Evolutionary conservation across 2,113 vertebrate genomes (phyloP).

Genomic region (Excalfactoria chinensis): DNA sequence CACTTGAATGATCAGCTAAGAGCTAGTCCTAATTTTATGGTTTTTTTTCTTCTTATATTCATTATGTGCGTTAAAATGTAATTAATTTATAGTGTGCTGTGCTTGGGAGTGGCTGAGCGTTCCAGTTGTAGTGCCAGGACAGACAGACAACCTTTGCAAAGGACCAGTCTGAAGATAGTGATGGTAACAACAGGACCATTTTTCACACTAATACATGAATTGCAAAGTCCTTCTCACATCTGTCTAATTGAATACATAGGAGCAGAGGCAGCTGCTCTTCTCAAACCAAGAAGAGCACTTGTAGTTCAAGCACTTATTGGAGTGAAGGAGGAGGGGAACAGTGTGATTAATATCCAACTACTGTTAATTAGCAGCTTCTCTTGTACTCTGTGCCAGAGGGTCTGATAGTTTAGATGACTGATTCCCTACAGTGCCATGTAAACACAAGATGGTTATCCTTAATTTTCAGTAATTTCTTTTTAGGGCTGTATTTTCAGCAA

Average conservation of each 20-base stretch:
- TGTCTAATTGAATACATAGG: background rate
- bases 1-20: rapidly evolving
- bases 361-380: conserved; percentile 52
- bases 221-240: background rate
- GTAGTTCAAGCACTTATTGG: background rate
- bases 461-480: conserved; percentile 1
- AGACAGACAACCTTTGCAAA: background rate
- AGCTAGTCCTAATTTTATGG: background rate
- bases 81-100: background rate
- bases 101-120: background rate
- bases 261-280: background rate
- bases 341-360: conserved; percentile 55
- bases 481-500: background rate
- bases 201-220: background rate
- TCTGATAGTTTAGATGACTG: conserved; percentile 22
- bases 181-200: background rate
- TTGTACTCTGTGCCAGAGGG: background rate
- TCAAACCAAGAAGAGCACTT: conserved; percentile 5
- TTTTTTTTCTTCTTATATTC: background rate
- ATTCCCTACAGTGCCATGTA: conserved; percentile 3
- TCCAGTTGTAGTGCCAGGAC: background rate
- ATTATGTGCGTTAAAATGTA: background rate
- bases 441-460: conserved; percentile 30
- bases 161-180: background rate
- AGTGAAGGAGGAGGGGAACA: conserved; percentile 19